These are phyloP conservation scores for Passerina amoena DNA, from an alignment of 2,113 vertebrate species.

Conservation along the genomic window DNA sequence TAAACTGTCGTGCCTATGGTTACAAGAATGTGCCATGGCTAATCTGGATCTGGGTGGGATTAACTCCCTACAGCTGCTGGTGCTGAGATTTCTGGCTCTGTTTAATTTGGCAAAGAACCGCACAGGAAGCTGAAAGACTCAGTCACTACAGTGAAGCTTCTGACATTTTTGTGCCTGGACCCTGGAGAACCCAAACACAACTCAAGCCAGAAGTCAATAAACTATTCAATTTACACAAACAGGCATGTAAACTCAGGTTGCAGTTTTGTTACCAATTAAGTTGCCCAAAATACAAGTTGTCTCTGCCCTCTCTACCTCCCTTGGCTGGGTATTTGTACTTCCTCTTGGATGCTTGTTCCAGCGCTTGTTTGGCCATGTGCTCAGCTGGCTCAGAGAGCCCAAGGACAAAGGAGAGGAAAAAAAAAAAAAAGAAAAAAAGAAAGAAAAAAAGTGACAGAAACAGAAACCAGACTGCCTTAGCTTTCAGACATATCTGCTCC, in stretches of 20 bases:
- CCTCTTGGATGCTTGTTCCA: background rate
- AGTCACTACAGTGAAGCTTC: background rate
- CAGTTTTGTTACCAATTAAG: background rate
- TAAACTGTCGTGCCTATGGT: background rate
- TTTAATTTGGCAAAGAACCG: conserved; percentile 28
- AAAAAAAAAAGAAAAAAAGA: rapidly evolving
- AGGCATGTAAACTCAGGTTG: background rate
- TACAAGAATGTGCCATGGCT: conserved; percentile 49
- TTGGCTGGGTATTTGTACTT: background rate
- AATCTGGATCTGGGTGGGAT: conserved; percentile 46
- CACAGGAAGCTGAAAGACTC: conserved; percentile 23
- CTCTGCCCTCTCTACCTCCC: background rate
- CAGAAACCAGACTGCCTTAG: background rate
- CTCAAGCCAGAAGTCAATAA: background rate
- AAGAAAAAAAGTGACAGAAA: background rate
- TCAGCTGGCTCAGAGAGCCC: background rate
- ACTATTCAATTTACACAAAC: background rate
- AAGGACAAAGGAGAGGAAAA: background rate
- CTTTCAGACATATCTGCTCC: background rate
- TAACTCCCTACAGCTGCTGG: conserved; percentile 47
- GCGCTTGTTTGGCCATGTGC: background rate
- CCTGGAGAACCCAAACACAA: background rate
- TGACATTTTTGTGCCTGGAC: conserved; percentile 30
- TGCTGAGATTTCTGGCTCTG: conserved; percentile 41
- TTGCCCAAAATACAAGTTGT: background rate